Percentiles rank a stretch among this genome's conserved stretches.
These are phyloP conservation scores for Oenanthe melanoleuca DNA, from an alignment of 2,113 vertebrate genomes.

Conservation along the genomic window DNA sequence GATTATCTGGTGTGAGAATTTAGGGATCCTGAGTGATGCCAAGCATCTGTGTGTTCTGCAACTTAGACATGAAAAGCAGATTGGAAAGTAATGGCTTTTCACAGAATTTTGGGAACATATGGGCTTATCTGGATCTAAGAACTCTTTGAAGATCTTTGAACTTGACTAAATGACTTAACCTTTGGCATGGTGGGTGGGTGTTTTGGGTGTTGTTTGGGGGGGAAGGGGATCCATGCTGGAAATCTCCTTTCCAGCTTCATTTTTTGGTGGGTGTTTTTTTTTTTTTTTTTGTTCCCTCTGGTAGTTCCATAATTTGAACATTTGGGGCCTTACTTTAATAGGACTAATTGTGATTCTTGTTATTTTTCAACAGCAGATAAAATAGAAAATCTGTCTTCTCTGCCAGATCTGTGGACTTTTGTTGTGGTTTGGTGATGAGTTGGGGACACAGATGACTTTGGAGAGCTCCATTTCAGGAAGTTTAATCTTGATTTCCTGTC, in stretches of 20 bases:
- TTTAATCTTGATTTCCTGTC: not conserved
- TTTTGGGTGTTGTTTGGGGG: constrained; percentile 12
- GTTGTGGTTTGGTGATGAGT: not conserved
- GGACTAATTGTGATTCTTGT: not conserved
- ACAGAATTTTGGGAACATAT: constrained; percentile 83
- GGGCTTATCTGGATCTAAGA: constrained; percentile 93
- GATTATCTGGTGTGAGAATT: constrained; percentile 77
- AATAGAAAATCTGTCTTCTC: not conserved
- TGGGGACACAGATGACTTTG: not conserved
- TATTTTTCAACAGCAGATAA: not conserved
- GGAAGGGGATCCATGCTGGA: constrained; percentile 16
- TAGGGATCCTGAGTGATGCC: constrained; percentile 71
- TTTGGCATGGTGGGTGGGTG: constrained; percentile 85
- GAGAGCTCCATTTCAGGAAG: not conserved
- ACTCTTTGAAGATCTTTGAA: constrained; percentile 94
- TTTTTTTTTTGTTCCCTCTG: not conserved
- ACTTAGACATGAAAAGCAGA: constrained; percentile 78
- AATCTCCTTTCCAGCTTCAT: constrained; percentile 38
- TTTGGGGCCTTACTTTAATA: not conserved
- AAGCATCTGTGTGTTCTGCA: constrained; percentile 80
- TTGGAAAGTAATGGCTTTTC: constrained; percentile 81
- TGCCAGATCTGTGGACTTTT: not conserved
- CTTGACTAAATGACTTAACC: constrained; percentile 94
- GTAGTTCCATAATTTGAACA: constrained; percentile 1
- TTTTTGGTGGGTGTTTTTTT: not conserved